Conservation (phyloP, 2,113 vertebrate genomes). For the Peucedramus taeniatus region DNA sequence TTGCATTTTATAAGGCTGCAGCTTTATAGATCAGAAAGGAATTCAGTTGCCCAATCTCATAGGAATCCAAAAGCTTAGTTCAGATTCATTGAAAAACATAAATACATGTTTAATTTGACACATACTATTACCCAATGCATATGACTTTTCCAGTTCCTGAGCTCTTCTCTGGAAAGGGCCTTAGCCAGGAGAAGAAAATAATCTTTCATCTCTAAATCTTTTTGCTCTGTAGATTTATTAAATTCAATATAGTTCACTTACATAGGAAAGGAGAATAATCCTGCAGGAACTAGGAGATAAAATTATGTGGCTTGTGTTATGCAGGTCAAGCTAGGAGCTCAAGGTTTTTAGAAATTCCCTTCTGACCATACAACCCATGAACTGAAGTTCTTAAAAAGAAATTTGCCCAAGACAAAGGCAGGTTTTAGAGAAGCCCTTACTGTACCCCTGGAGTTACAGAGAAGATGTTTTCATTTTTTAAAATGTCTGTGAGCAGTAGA, state of each 20-base stretch:
- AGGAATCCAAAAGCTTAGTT: not conserved
- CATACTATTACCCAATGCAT: not conserved
- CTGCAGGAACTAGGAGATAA: not conserved
- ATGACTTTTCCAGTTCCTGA: not conserved
- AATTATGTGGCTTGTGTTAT: not conserved
- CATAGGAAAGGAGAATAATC: not conserved
- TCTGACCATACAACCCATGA: not conserved
- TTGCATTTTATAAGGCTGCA: not conserved
- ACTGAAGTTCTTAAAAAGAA: not conserved
- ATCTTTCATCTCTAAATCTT: conserved; percentile 15
- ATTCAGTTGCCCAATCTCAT: not conserved
- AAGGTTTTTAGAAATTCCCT: not conserved
- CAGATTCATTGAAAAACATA: not conserved
- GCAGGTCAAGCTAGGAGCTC: not conserved
- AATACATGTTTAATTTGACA: conserved; percentile 17
- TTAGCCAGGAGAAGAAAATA: not conserved
- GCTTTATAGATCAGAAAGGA: not conserved
- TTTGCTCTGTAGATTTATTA: not conserved
- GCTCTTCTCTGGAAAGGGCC: not conserved
- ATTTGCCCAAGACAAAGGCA: not conserved
- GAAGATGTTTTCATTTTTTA: not conserved
- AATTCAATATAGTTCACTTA: not conserved
- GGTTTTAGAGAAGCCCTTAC: not conserved
- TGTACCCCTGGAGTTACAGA: not conserved
- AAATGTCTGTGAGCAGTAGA: not conserved